phyloP scores from a whole-genome alignment of 2,797 vertebrate species.

The Poeciliopsis paucimaculata region DNA sequence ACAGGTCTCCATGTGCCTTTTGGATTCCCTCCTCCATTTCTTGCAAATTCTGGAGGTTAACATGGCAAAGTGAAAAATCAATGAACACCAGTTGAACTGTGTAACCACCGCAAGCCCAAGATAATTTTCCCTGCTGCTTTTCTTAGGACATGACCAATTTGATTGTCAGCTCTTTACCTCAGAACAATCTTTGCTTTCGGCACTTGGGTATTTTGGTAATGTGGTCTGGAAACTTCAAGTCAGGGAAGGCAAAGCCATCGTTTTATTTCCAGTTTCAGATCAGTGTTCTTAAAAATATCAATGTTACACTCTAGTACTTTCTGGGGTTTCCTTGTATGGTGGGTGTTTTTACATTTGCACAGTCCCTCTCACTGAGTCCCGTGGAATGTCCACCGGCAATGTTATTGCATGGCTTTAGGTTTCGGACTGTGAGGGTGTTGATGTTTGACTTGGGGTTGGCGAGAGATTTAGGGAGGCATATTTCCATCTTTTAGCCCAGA shows the following conservation, averaged over 20 bases:
- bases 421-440: constrained; percentile 64
- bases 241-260: constrained; percentile 36
- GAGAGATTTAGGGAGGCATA: constrained; percentile 39
- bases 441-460: constrained; percentile 76
- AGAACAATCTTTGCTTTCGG: constrained; percentile 62
- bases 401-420: constrained; percentile 73
- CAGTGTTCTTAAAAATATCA: constrained; percentile 59
- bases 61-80: constrained; percentile 47
- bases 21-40: constrained; percentile 27
- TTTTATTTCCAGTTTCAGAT: constrained; percentile 42
- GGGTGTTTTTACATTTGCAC: constrained; percentile 71
- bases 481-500: constrained; percentile 59
- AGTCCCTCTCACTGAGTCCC: constrained; percentile 65
- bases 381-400: constrained; percentile 66
- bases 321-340: constrained; percentile 48
- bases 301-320: constrained; percentile 34
- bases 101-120: constrained; percentile 33
- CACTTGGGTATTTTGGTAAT: constrained; percentile 66
- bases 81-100: constrained; percentile 41
- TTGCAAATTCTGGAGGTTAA: constrained; percentile 45
- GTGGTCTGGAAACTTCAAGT: constrained; percentile 54
- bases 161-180: constrained; percentile 69
- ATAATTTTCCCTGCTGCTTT: constrained; percentile 62
- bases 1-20: constrained; percentile 11
- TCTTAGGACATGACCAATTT: constrained; percentile 54